Percentiles rank a stretch among this genome's conserved stretches.
These are phyloP conservation scores for Mionectes olivaceus DNA, from an alignment of 2,797 vertebrate species.

Conservation along the genomic window DNA sequence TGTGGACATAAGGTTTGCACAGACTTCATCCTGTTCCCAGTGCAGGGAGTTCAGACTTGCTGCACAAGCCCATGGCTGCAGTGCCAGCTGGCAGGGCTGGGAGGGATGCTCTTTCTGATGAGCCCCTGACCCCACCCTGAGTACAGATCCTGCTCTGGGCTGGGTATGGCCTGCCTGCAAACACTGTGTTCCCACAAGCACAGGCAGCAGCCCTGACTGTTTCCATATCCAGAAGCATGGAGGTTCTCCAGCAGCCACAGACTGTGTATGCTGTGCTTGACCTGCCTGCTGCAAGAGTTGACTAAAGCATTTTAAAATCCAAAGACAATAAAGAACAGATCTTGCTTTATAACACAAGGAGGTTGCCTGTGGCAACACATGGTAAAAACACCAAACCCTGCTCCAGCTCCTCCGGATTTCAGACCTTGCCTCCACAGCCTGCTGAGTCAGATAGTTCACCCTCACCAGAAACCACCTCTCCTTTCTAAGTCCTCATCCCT, in stretches of 20 bases:
- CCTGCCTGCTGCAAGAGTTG: background rate
- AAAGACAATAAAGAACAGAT: background rate
- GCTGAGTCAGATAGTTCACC: background rate
- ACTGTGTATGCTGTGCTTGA: background rate
- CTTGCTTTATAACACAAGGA: background rate
- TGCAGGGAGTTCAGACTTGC: background rate
- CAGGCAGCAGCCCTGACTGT: background rate
- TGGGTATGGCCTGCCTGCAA: background rate
- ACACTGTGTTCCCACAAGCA: background rate
- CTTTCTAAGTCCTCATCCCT: background rate
- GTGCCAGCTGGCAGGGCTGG: background rate
- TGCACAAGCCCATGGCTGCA: accelerated
- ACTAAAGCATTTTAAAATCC: background rate
- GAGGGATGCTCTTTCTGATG: background rate
- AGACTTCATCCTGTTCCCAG: background rate
- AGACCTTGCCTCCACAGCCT: conserved; percentile 8
- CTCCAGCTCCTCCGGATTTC: background rate
- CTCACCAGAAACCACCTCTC: background rate
- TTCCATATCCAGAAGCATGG: background rate
- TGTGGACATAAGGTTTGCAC: accelerated
- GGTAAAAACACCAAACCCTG: background rate
- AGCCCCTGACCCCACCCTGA: background rate
- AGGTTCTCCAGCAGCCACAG: background rate
- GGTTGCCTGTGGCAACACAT: background rate
- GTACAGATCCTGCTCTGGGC: background rate